A percentile compares a stretch with the other conserved stretches of the same genome.
Evolutionary conservation across 2,113 vertebrate genomes (phyloP).

Genomic region (Scopus umbretta): DNA sequence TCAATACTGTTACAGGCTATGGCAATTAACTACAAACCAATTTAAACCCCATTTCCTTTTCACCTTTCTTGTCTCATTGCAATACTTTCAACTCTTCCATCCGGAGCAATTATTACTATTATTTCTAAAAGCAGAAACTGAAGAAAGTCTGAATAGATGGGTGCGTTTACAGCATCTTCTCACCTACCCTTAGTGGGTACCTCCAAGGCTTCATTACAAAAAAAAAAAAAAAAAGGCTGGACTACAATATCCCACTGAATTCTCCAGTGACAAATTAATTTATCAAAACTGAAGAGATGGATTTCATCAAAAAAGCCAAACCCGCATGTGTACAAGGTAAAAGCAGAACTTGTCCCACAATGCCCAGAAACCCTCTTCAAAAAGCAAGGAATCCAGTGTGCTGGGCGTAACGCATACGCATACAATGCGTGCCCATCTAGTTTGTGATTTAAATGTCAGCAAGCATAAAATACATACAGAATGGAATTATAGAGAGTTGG

Average conservation of each 20-base stretch:
- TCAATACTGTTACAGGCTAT: conserved; percentile 35
- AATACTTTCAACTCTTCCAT: conserved; percentile 28
- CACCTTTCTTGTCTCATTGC: neutral
- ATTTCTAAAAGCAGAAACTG: neutral
- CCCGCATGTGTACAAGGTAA: neutral
- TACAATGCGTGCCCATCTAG: neutral
- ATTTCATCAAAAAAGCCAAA: neutral
- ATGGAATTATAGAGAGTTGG: neutral
- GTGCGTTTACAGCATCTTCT: neutral
- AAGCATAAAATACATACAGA: neutral
- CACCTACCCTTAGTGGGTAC: neutral
- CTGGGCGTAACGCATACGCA: neutral
- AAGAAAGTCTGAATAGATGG: neutral
- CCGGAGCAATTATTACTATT: neutral
- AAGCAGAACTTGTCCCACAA: neutral
- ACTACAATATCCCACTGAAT: neutral
- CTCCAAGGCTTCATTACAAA: neutral
- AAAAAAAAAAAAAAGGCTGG: neutral
- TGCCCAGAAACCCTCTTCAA: neutral
- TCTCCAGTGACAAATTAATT: neutral
- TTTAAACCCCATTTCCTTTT: conserved; percentile 42
- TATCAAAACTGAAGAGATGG: neutral
- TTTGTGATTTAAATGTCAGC: neutral
- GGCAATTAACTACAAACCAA: conserved; percentile 50
- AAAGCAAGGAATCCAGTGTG: neutral